Evolutionary conservation across 2,113 vertebrate species (phyloP).

Genomic region (Mustelus asterias): DNA sequence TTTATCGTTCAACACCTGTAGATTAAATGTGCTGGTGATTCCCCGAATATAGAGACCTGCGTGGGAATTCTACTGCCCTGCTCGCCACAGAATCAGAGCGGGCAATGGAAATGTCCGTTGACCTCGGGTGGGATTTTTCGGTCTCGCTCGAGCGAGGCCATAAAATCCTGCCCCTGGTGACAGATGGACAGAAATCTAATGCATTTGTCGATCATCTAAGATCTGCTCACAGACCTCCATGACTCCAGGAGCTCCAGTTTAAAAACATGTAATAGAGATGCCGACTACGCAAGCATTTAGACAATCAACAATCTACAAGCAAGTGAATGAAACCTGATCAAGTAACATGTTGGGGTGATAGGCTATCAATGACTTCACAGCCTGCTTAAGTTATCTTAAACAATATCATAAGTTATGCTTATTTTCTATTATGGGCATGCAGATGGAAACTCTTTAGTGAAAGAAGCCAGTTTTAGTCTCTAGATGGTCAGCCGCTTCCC

Average conservation of each 20-base stretch:
- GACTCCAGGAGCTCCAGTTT: not conserved
- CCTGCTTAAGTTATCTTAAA: not conserved
- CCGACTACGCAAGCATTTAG: not conserved
- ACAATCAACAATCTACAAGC: not conserved
- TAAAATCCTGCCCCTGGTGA: not conserved
- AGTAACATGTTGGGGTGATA: not conserved
- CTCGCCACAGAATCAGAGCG: no score
- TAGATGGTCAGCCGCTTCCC: not conserved
- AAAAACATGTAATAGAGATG: not conserved
- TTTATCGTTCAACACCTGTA: not conserved
- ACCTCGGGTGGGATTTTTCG: no score
- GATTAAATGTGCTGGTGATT: not conserved
- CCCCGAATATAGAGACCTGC: not conserved
- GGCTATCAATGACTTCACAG: not conserved
- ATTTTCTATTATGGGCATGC: not conserved
- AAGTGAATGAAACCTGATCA: not conserved
- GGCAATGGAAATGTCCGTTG: no score
- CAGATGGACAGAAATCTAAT: not conserved
- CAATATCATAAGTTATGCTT: not conserved
- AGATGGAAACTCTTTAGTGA: not conserved
- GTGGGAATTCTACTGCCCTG: no score
- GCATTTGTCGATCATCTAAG: not conserved
- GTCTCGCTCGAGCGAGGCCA: no score
- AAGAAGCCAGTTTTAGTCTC: conserved; percentile 4
- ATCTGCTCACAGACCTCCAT: not conserved